Base-by-base conservation (phyloP, 2,888 invertebrate species). In the Chelonus formosanus region DNA sequence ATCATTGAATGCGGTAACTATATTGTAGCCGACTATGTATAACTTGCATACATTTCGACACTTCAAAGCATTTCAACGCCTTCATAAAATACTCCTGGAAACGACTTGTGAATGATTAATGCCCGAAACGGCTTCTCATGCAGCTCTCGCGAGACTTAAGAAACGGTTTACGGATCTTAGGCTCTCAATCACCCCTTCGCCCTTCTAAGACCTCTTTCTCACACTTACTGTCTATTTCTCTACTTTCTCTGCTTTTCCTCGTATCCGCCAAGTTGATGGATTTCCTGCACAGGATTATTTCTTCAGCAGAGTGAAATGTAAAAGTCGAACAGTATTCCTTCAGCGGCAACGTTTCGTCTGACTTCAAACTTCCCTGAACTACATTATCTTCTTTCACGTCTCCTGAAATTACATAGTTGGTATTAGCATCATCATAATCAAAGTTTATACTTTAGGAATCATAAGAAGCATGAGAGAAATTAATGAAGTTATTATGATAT, bases 81-180 rank as follows among this genome's bases (percentile, higher is more conserved):
- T 5, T 58, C 47, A 47, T 48, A 47, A 31, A 69, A 68, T 60
- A 64, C 67, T 20, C 56, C 63, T 5, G 35, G 70, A 72, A 73
- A 76, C 65, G 61, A 61, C 69, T 68, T 55, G 67, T 67, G 71
- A 74, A 75, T 75, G 70, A 72, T 75, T 75, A 74, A 75, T 71
- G 70, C 48, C 50, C 65, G 67, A 53, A 61, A 53, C 61, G 52
- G 47, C 40, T 55, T 56, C 34, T 44, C 61, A 40, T 61, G 10
- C 40, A 53, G 53, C 43, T 52, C 52, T 60, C 52, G 53, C 53
- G 45, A 44, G 52, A 61, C 44, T 61, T 61, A 34, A 61, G 44
- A 47, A 44, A 58, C 53, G 53, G 52, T 53, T 61, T 61, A 52
- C 52, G 53, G 35, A 59, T 59, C 40, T 50, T 40, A 50, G n/a